Evolutionary conservation across 2,113 vertebrate species (phyloP).

Genomic region (Elgaria multicarinata): DNA sequence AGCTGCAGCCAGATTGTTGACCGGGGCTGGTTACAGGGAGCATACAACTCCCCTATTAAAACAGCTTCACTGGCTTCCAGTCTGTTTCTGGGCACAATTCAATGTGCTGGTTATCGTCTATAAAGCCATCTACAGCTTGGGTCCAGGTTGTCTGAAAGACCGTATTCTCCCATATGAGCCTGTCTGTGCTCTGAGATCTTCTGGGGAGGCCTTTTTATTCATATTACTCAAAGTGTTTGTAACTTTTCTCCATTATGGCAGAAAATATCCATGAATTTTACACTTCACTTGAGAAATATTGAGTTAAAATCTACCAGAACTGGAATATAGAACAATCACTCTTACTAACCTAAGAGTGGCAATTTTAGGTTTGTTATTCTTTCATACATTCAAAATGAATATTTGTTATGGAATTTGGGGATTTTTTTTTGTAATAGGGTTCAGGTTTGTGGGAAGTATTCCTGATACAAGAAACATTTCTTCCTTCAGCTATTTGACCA

Average conservation of each 20-base stretch:
- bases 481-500: slow-evolving; percentile 40
- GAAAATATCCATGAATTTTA: background rate
- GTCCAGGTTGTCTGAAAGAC: no score
- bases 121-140: no score
- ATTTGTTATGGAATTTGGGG: background rate
- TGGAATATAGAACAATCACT: background rate
- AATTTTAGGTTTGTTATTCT: background rate
- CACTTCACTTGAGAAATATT: background rate
- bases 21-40: no score
- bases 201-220: no score
- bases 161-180: no score
- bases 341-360: background rate
- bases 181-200: no score
- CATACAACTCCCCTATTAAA: no score
- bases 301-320: background rate
- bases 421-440: background rate
- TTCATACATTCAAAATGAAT: background rate
- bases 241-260: slow-evolving; percentile 10
- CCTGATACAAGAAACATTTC: background rate
- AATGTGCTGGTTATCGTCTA: no score
- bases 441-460: background rate
- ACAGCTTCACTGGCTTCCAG: no score
- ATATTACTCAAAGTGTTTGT: background rate
- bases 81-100: no score
- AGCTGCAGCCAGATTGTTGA: no score